These are phyloP conservation scores for Labeo rohita DNA, from an alignment of 2,113 vertebrate genomes.

Conservation along the genomic window DNA sequence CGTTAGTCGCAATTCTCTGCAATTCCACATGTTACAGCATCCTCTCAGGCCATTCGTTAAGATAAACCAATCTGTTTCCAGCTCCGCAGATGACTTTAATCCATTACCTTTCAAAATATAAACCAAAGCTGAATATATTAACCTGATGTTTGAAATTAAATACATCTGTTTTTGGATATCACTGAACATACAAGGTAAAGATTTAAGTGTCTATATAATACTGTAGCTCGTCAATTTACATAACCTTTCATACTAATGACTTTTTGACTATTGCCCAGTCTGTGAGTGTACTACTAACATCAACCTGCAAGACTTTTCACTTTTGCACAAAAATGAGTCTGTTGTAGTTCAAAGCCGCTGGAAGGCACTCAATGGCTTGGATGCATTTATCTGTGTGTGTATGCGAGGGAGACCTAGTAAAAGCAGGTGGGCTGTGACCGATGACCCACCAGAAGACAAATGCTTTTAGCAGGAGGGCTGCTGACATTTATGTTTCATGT, in stretches of 20 bases:
- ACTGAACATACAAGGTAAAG: not conserved
- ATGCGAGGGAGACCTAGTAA: constrained; percentile 22
- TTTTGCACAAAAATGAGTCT: not conserved
- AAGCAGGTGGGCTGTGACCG: constrained; percentile 36
- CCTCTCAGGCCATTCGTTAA: constrained; percentile 34
- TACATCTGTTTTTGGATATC: not conserved
- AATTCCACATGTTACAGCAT: not conserved
- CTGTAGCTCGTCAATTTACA: not conserved
- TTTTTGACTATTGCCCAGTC: not conserved
- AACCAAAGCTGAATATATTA: constrained; percentile 20
- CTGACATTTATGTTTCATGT: constrained; percentile 50
- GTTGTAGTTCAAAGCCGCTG: not conserved
- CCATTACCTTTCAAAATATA: not conserved
- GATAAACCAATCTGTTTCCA: constrained; percentile 28
- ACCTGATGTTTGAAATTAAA: not conserved
- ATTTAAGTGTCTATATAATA: not conserved
- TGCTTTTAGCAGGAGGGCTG: constrained; percentile 54
- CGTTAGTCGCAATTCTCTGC: constrained; percentile 28
- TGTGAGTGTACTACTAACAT: not conserved
- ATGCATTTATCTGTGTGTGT: constrained; percentile 28
- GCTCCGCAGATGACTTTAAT: not conserved
- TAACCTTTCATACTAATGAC: not conserved
- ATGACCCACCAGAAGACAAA: constrained; percentile 54
- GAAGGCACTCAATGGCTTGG: not conserved
- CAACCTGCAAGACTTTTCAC: not conserved